Evolutionary conservation across 2,888 invertebrate species (phyloP), one percentile per base, ranked within the genome.

Genomic region (Diaphora mendica): DNA sequence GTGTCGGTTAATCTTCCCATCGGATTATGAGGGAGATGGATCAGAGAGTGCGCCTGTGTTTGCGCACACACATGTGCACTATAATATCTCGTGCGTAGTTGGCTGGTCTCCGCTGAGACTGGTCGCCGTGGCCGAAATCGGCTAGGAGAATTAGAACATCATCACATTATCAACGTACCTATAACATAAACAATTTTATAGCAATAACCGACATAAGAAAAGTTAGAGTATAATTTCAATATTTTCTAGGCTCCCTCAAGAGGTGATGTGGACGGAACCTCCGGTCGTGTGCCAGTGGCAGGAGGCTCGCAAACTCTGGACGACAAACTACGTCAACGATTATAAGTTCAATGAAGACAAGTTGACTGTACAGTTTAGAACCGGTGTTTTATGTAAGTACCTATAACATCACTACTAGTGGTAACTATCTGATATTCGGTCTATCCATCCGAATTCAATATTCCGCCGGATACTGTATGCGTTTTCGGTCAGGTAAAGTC

Each of bases 271-370:
- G 98, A 97, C 97, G 72, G 98, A 98, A 84, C 98, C 98, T 0
- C 98, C 98, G 0, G 96, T 97, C 55, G 96, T 97, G 13, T 97
- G 97, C 70, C 97, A 97, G 82, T 98, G 98, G 97, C 96, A 97
- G 77, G 93, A 92, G 72, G 91, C 79, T 0, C 86, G 92, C 35
- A 94, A 94, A 7, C 94, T 96, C 65, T 98, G 98, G 98, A 97
- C 97, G 1, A 97, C 96, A 33, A 96, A 97, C 82, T 97, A 97
- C 84, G 96, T 98, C 13, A 97, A 98, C 85, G 98, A 98, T 80
- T 96, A 97, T 75, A 98, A 98, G 90, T 98, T 97, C 86, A 98
- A 98, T 88, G 98, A 98, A 89, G 98, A 98, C 85, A 98, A 98
- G 86, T 96, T 98, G 9, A 97, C 96, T 0, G 94, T 98, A 65